A percentile compares a stretch with the other conserved stretches of the same genome.
Conservation (phyloP, 2,888 invertebrate species). For the Sthenelais limicola region DNA sequence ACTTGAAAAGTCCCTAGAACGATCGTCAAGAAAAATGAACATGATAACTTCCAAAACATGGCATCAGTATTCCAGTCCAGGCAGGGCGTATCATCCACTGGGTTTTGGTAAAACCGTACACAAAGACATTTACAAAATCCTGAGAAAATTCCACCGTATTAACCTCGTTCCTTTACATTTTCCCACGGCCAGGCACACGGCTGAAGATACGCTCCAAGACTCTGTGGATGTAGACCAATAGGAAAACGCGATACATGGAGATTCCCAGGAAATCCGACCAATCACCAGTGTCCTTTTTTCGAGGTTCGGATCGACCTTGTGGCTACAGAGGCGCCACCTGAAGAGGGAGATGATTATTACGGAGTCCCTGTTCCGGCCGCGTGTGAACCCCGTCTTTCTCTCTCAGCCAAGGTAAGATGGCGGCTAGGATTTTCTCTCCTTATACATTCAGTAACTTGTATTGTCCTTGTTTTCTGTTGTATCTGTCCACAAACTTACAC, state of each 20-base stretch:
- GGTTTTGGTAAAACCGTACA: constrained; percentile 29
- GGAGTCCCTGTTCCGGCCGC: neutral
- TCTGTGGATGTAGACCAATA: constrained; percentile 18
- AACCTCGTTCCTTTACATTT: constrained; percentile 24
- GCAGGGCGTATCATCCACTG: constrained; percentile 34
- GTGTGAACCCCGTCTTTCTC: constrained; percentile 27
- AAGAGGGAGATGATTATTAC: neutral
- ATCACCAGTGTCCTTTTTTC: neutral
- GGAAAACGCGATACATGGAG: neutral
- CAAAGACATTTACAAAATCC: constrained; percentile 22
- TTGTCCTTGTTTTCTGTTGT: too few species aligned
- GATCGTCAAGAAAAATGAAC: constrained; percentile 39
- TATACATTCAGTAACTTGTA: too few species aligned
- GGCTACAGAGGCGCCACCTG: constrained; percentile 24
- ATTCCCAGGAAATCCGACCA: constrained; percentile 25
- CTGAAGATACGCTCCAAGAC: constrained; percentile 36
- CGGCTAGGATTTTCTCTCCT: too few species aligned
- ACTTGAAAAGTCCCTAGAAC: constrained; percentile 39
- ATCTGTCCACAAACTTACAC: too few species aligned
- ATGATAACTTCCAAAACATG: constrained; percentile 42
- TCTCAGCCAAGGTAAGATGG: constrained; percentile 37
- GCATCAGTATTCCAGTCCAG: constrained; percentile 35
- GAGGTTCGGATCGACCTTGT: too few species aligned
- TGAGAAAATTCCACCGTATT: constrained; percentile 26
- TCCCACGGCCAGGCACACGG: neutral